Evolutionary conservation across 1,140 invertebrate genomes (phyloP), one percentile per base, ranked within the genome.

Genomic region (Microvelia longipes): DNA sequence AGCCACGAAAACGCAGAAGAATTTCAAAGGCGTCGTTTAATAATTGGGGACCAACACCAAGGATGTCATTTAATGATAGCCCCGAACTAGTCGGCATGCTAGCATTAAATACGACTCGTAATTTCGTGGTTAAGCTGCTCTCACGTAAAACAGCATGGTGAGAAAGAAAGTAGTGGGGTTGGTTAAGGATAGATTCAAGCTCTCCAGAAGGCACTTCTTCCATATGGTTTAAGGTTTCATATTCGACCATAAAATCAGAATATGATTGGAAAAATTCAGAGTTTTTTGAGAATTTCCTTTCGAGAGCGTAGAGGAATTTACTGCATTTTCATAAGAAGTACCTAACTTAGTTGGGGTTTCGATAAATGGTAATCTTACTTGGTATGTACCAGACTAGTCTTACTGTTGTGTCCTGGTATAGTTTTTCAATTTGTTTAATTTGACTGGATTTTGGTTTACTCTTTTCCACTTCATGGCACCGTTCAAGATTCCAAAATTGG

Each of bases 21-120:
- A 74, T 29, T 1, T 66, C 50, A 26, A 66, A 35, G 1, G 74
- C 26, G 14, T 70, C 67, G 24, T 74, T 70, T 26, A 73, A 73
- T 0, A 77, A 64, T 28, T 72, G 73, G 1, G 76, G 77, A 13
- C 77, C 77, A 2, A 70, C 27, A 0, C 75, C 60, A 19, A 78
- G 63, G 15, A 62, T 26, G 14, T 74, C 66, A 67, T 78, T 78
- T 1, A 78, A 65, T 2, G 75, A 77, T 26, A 66, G 71, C 27
- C 75, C 75, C 25, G 28, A 29, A 2, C 28, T 62, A 14, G 70
- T 71, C 26, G 35, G 26, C 0, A 68, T 65, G 0, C 70, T 68
- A 24, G 29, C 68, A 66, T 74, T 66, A 66, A 74, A 74, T 1
- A 74, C 73, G 0, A 73, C 66, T 29, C 73, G 15, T 1, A 72